These are phyloP conservation scores for Pimpla rufipes DNA, from an alignment of 2,888 invertebrate genomes.

Conservation along the genomic window DNA sequence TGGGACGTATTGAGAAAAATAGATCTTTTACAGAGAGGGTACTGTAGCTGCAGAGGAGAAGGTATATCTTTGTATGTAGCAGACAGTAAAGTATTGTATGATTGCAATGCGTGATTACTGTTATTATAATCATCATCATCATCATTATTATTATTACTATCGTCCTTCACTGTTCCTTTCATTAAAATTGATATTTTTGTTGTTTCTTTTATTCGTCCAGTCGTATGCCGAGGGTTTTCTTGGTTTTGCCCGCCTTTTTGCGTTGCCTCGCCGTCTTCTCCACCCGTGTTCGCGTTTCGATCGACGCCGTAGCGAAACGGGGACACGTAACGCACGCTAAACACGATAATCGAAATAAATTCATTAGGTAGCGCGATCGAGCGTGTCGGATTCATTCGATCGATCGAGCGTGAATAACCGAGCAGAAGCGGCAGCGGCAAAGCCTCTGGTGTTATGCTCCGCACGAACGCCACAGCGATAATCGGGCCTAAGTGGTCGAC, in stretches of 20 bases:
- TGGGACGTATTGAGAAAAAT: too few species aligned
- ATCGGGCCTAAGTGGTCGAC: conserved; percentile 66
- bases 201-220: conserved; percentile 15
- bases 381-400: conserved; percentile 72
- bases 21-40: too few species aligned
- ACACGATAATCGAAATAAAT: conserved; percentile 75
- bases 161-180: background rate
- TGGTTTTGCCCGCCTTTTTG: too few species aligned
- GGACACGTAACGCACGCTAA: conserved; percentile 69
- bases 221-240: background rate
- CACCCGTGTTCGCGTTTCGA: conserved; percentile 7
- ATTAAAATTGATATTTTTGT: background rate
- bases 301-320: conserved; percentile 54
- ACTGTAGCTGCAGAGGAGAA: too few species aligned
- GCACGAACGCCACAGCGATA: conserved; percentile 64
- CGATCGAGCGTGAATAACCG: conserved; percentile 69
- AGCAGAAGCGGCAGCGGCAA: conserved; percentile 48
- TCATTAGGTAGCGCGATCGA: conserved; percentile 75
- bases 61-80: too few species aligned
- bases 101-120: conserved; percentile 1
- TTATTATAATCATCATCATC: background rate
- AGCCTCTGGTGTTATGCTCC: conserved; percentile 8
- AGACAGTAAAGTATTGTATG: background rate
- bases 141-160: conserved; percentile 6
- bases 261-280: conserved; percentile 8